phyloP scores from a whole-genome alignment of 2,113 vertebrate species.

The Porphyrio hochstetteri region DNA sequence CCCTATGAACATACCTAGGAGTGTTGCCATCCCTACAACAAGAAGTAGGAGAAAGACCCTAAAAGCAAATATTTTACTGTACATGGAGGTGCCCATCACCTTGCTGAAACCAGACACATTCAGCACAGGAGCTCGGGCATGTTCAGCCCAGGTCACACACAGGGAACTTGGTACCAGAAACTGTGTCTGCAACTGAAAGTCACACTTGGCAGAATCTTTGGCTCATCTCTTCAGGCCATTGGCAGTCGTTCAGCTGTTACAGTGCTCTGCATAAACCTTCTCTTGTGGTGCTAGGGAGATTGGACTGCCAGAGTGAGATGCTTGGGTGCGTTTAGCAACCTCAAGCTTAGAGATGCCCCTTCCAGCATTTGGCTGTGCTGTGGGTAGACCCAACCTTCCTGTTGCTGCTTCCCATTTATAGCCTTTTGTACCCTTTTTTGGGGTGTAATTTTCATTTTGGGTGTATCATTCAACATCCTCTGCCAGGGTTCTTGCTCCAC shows the following conservation, averaged over 20 bases:
- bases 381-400: not conserved
- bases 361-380: not conserved
- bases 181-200: accelerated
- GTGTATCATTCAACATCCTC: not conserved
- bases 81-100: not conserved
- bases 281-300: not conserved
- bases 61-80: not conserved
- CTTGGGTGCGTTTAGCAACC: not conserved
- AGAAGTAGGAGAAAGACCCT: not conserved
- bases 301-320: not conserved
- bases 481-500: not conserved
- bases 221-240: not conserved
- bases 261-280: not conserved
- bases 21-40: not conserved
- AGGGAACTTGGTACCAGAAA: not conserved
- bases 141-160: not conserved
- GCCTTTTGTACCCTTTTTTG: not conserved
- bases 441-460: not conserved
- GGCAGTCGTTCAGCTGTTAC: not conserved
- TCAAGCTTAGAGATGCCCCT: not conserved
- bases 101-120: accelerated
- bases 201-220: not conserved
- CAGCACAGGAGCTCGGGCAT: not conserved
- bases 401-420: not conserved
- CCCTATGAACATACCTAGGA: not conserved